These are phyloP conservation scores for Torymus auratus DNA, from an alignment of 2,888 invertebrate species.

Conservation along the genomic window DNA sequence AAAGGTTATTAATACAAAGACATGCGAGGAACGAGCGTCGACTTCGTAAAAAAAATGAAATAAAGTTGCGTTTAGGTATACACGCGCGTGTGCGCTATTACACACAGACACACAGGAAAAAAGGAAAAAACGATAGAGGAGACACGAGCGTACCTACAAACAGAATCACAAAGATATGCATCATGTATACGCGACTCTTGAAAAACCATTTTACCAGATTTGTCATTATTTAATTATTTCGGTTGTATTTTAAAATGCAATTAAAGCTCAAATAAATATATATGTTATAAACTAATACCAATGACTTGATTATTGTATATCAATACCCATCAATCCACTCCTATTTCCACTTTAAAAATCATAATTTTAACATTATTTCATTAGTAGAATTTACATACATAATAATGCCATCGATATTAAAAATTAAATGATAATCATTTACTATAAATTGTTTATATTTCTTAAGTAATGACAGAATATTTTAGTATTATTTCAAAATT, in stretches of 20 bases:
- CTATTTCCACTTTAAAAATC: too few species aligned
- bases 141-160: conserved; percentile 77
- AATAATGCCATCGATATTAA: too few species aligned
- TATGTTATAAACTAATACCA: conserved; percentile 85
- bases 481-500: too few species aligned
- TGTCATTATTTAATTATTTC: conserved; percentile 89
- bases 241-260: conserved; percentile 90
- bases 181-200: conserved; percentile 89
- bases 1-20: conserved; percentile 54
- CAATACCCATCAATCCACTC: background rate
- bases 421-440: too few species aligned
- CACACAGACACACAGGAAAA: conserved; percentile 69
- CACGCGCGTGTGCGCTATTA: conserved; percentile 58
- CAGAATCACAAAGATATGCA: conserved; percentile 81
- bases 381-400: too few species aligned
- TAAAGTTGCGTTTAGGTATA: conserved; percentile 56
- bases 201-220: conserved; percentile 84
- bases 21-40: conserved; percentile 33
- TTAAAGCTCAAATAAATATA: conserved; percentile 92
- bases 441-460: too few species aligned
- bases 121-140: conserved; percentile 75
- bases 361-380: too few species aligned
- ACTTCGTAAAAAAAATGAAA: conserved; percentile 46
- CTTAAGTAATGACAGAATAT: too few species aligned
- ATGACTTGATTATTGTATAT: conserved; percentile 33